Conservation (phyloP, 1,140 invertebrate genomes). For the Asobara japonica region DNA sequence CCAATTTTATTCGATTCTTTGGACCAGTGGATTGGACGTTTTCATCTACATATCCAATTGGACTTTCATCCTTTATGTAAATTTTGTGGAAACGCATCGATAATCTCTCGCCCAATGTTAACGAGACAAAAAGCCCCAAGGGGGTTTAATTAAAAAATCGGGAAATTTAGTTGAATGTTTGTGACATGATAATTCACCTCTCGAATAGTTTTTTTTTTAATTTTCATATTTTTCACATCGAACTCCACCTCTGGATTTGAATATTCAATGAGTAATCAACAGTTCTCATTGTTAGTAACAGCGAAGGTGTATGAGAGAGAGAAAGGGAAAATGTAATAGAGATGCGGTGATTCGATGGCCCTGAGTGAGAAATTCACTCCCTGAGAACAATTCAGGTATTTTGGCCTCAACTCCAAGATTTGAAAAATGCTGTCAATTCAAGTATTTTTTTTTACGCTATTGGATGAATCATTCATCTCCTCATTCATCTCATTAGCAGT, state of each 20-base stretch:
- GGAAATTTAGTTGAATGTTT: background rate
- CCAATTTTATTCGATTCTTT: background rate
- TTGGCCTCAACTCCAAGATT: too few relatives aligned
- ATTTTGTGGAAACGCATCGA: conserved; percentile 31
- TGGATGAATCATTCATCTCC: too few relatives aligned
- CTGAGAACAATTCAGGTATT: too few relatives aligned
- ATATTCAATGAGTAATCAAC: background rate
- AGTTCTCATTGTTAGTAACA: background rate
- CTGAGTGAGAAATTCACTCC: too few relatives aligned
- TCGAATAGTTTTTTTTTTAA: background rate
- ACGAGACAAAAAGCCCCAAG: background rate
- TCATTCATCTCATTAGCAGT: too few relatives aligned
- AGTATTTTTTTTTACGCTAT: too few relatives aligned
- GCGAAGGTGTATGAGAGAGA: too few relatives aligned
- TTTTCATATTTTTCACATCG: background rate
- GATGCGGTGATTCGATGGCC: too few relatives aligned
- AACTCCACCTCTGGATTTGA: background rate
- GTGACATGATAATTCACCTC: background rate
- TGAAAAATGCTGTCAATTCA: too few relatives aligned
- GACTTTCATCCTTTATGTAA: conserved; percentile 26
- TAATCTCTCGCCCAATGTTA: conserved; percentile 3
- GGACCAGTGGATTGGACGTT: background rate
- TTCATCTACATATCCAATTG: conserved; percentile 17
- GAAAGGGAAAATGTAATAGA: too few relatives aligned
- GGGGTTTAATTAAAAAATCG: background rate